phyloP scores from a whole-genome alignment of 2,888 invertebrate genomes.

The Coelopa pilipes region DNA sequence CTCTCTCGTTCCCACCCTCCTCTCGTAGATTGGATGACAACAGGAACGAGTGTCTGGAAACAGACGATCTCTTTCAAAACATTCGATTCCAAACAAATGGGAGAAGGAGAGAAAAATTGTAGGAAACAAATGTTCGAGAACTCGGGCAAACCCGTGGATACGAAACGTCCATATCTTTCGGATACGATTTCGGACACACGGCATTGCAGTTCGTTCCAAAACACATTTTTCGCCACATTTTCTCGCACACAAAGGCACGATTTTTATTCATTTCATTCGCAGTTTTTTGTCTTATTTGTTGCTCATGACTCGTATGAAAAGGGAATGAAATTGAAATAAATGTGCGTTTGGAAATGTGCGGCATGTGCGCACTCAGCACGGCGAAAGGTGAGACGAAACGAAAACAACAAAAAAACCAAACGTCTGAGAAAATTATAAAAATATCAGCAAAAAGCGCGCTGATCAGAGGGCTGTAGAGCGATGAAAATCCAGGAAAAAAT shows the following conservation, averaged over 20 bases:
- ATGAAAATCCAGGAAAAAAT: background rate
- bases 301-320: background rate
- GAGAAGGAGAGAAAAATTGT: background rate
- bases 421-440: background rate
- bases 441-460: background rate
- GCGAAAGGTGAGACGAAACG: conserved; percentile 30
- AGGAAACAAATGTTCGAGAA: background rate
- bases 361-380: conserved; percentile 46
- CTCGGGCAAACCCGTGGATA: background rate
- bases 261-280: background rate
- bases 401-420: too few relatives aligned
- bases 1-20: too few relatives aligned
- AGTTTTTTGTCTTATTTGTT: background rate
- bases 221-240: too few relatives aligned
- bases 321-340: conserved; percentile 41
- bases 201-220: too few relatives aligned
- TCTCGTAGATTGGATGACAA: background rate
- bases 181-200: conserved; percentile 1
- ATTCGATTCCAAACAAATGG: background rate
- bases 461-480: too few relatives aligned
- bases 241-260: background rate
- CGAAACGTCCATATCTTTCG: conserved; percentile 19
- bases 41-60: background rate
- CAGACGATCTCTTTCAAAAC: background rate
- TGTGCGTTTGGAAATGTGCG: conserved; percentile 51